Base-by-base conservation (phyloP, 92 coral and sea anemone genomes). In the Palythoa grandiflora region DNA sequence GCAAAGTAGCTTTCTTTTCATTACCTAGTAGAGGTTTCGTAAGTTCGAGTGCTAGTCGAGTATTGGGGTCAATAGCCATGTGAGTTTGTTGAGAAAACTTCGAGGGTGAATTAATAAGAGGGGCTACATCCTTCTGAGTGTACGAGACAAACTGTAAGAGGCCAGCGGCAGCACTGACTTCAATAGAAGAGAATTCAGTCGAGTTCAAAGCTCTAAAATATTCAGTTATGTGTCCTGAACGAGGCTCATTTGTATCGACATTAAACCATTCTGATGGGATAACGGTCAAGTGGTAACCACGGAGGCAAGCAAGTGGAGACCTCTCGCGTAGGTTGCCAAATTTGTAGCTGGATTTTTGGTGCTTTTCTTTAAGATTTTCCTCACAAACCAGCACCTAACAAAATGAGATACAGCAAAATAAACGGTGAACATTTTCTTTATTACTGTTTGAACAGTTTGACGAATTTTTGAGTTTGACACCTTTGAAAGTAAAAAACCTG, bases 11-110 rank as follows among this genome's bases (percentile, higher is more conserved):
- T 85, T 93, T 95, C 89, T 89, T 90, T 66, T 93, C 94, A 9
- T 91, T 73, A 68, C 92, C 88, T 87, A 95, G 88, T 10, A 95
- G 84, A 20, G 98, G 96, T 47, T 77, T 91, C 10, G 98, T 93
- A 7, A 95, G 92, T 73, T 95, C 98, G 53, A 95, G 84, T 2
- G 96, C 87, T 39, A 93, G 77, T 77, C 98, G 84, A 2, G 98
- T 95, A 55, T 91, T 93, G 19, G 96, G 89, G 19, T 95, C 98
- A 38, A 95, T 95, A 5, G 98, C 94, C 98, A 95, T 93, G 88
- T 95, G 96, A 6, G 94, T 95, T 40, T 89, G 93, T 47, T 89
- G 94, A 38, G 93, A 94, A 80, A 90, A 95, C 78, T 89, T 87
- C 36, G 91, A 83, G 8, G 98, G 98, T 19, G 86, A 79, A 73